Conservation (phyloP, 2,888 invertebrate species). For the Blastobasis adustella region DNA sequence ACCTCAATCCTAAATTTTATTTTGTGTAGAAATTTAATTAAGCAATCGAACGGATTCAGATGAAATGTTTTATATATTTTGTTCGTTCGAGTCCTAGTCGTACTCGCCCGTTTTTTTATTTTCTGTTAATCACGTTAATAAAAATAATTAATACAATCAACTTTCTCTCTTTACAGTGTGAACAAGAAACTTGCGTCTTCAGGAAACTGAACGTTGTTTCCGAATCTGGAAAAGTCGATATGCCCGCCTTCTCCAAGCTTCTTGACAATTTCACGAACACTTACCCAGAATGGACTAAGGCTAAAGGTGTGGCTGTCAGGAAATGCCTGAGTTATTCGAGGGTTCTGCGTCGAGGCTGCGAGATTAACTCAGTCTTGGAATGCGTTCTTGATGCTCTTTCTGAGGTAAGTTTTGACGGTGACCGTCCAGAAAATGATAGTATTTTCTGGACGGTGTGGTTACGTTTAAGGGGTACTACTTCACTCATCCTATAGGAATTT, state of each 20-base stretch:
- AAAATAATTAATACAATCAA: too few species aligned
- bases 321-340: conserved; percentile 39
- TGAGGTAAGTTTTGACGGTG: conserved; percentile 41
- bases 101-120: too few species aligned
- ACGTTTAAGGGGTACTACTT: too few species aligned
- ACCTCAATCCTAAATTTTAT: too few species aligned
- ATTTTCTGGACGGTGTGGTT: background rate
- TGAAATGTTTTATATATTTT: too few species aligned
- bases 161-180: conserved; percentile 33
- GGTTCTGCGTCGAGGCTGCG: conserved; percentile 40
- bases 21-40: too few species aligned
- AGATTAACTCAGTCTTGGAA: conserved; percentile 48
- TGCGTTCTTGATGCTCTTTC: conserved; percentile 56
- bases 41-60: too few species aligned
- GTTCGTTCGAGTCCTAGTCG: too few species aligned
- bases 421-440: too few species aligned
- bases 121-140: too few species aligned
- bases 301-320: conserved; percentile 47
- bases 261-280: conserved; percentile 42
- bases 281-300: conserved; percentile 43
- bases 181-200: conserved; percentile 51
- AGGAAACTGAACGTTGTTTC: conserved; percentile 37
- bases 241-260: conserved; percentile 39
- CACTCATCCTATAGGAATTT: too few species aligned
- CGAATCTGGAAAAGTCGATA: conserved; percentile 32